A percentile compares a stretch with the other conserved stretches of the same genome.
Evolutionary conservation across 2,113 vertebrate species (phyloP).

Genomic region (Lycaon pictus): DNA sequence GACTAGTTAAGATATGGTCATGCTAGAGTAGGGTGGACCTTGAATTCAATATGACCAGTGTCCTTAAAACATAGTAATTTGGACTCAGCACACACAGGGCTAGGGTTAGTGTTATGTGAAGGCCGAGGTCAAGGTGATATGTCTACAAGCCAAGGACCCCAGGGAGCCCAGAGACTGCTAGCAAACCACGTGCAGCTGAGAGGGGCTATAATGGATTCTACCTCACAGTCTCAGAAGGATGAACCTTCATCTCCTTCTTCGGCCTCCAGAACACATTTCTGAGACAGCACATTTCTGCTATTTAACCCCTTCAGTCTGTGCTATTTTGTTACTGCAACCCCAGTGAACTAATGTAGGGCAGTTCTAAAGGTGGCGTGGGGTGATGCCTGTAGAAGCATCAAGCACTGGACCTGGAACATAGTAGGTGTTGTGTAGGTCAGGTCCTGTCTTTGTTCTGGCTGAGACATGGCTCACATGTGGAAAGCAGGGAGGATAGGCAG

Average conservation of each 20-base stretch:
- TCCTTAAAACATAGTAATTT: not conserved
- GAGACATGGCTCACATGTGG: fast-evolving
- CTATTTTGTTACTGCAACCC: too few relatives aligned
- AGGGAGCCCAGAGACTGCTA: too few relatives aligned
- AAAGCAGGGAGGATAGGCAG: not conserved
- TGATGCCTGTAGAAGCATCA: fast-evolving
- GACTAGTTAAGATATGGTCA: not conserved
- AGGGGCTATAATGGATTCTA: fast-evolving
- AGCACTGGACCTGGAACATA: fast-evolving
- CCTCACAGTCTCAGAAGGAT: too few relatives aligned
- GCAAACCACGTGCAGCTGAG: not conserved
- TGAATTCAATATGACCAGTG: too few relatives aligned
- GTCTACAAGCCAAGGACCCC: not conserved
- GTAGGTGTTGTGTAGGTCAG: fast-evolving
- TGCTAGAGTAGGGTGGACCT: not conserved
- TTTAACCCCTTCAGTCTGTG: too few relatives aligned
- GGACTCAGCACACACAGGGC: too few relatives aligned
- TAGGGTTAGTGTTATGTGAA: too few relatives aligned
- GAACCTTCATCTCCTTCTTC: not conserved
- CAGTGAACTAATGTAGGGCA: fast-evolving
- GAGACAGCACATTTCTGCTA: not conserved
- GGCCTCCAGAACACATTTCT: not conserved
- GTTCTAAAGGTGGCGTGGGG: fast-evolving
- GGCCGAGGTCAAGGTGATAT: fast-evolving
- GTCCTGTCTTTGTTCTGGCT: too few relatives aligned